These are phyloP conservation scores for Brachionus calyciflorus DNA, from an alignment of 1,140 invertebrate species.

Conservation along the genomic window DNA sequence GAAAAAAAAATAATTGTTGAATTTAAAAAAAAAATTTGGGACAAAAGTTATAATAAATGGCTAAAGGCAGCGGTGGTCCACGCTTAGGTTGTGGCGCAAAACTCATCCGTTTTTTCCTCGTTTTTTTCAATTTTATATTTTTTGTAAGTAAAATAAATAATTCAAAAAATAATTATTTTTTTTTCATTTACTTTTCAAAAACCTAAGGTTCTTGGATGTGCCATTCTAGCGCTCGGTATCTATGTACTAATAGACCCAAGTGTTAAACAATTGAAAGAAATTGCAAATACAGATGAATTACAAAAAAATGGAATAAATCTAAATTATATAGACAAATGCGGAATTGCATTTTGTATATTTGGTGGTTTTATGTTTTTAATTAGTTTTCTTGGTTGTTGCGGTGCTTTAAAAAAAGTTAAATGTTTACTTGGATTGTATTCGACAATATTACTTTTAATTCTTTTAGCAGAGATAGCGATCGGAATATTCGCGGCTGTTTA, in stretches of 20 bases:
- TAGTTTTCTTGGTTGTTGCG: slow-evolving; percentile 44
- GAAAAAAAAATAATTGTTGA: slow-evolving; percentile 6
- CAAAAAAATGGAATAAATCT: not conserved
- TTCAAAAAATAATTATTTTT: not conserved
- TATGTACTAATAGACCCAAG: slow-evolving; percentile 16
- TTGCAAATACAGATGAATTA: not conserved
- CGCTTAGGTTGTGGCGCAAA: slow-evolving; percentile 16
- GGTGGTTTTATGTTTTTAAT: slow-evolving; percentile 14
- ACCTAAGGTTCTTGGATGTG: not conserved
- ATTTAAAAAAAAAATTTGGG: not conserved
- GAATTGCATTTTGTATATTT: slow-evolving; percentile 25
- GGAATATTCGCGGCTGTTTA: slow-evolving; percentile 39
- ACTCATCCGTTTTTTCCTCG: not conserved
- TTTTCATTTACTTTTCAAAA: not conserved
- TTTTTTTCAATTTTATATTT: slow-evolving; percentile 41
- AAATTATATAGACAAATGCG: slow-evolving; percentile 24
- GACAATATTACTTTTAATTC: not conserved
- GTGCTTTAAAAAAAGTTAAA: slow-evolving; percentile 28
- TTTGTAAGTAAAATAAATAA: not conserved
- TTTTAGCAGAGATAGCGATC: slow-evolving; percentile 22
- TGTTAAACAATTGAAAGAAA: not conserved
- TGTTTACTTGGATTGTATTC: slow-evolving; percentile 8
- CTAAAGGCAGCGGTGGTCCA: slow-evolving; percentile 28
- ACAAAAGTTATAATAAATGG: not conserved
- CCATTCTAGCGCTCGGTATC: not conserved